Conservation (phyloP, 1,140 invertebrate genomes). For the Conus betulinus region DNA sequence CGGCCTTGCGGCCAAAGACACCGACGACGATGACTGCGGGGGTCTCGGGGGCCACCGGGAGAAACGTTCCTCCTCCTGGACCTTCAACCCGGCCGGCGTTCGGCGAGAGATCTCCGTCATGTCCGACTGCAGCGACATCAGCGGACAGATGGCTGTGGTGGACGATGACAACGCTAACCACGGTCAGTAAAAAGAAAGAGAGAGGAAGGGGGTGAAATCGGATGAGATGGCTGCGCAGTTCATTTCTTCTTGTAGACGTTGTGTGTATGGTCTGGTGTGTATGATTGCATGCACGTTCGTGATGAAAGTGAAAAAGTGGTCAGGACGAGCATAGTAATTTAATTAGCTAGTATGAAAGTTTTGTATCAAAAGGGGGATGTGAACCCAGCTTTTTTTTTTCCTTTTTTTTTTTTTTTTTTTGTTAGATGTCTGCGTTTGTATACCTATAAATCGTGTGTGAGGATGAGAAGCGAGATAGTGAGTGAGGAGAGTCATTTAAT, state of each 20-base stretch:
- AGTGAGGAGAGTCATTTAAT: too few species aligned
- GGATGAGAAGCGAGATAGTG: too few species aligned
- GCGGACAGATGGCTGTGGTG: not conserved
- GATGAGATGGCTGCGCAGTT: not conserved
- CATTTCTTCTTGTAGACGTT: not conserved
- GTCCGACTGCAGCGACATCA: constrained; percentile 31
- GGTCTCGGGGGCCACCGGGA: not conserved
- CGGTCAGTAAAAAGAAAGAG: not conserved
- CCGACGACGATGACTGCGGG: not conserved
- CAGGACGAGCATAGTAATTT: too few species aligned
- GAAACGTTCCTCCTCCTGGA: constrained; percentile 10
- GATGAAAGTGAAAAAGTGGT: too few species aligned
- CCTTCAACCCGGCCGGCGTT: constrained; percentile 26
- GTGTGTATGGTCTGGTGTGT: not conserved
- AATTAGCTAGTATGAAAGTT: too few species aligned
- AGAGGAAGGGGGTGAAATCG: not conserved
- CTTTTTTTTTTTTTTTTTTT: too few species aligned
- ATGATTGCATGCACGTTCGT: too few species aligned
- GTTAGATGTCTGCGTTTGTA: too few species aligned
- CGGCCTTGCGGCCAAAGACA: not conserved
- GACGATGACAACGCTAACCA: constrained; percentile 2
- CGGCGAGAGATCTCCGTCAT: constrained; percentile 15
- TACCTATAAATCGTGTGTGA: too few species aligned
- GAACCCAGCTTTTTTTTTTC: too few species aligned
- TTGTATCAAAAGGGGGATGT: too few species aligned